Base-by-base conservation (phyloP, 2,113 vertebrate genomes). In the Ranitomeya imitator region DNA sequence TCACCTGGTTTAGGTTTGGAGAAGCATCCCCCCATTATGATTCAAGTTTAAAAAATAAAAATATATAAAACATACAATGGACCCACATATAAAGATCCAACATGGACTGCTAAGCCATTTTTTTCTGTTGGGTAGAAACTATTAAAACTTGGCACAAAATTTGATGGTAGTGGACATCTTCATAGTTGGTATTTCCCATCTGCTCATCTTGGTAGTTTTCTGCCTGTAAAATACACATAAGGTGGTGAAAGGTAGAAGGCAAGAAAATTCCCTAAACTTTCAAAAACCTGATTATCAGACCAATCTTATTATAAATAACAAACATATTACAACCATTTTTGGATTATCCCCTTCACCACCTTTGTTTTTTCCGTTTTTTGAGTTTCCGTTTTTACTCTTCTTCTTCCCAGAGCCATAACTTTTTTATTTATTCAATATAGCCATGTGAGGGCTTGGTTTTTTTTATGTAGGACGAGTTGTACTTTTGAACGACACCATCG, bases 1-100 rank as follows among this genome's bases (percentile, higher is more conserved):
- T 95, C 93, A 97, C 98, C 98, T 98, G 97, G 96, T 92, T 99
- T 99, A 92, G 97, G 96, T 94, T 99, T 99, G 93, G 98, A 99
- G 96, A 99, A 97, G 93, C 98, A 99, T 96, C 98, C 96, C 93
- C 98, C 98, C 98, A 99, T 99, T 95, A 91, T 94, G 95, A 90
- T 93, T 92, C 90, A 90, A 88, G 90, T 89, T 86, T 90, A 88
- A 63, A 54, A 5, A 31, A 54, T 4, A 23, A 77, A 18, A 0
- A 55, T 61, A 59, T 55, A 16, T 61, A 83, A 61, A 57, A 60
- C n/a, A 77, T 7, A 5, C 59, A 55, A 4, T 13, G 79, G 51
- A 80, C 78, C 69, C 21, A 52, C 57, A 67, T 23, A 86, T 63
- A 67, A 52, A 52, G n/a, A 6, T 15, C 52, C 0, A 3, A 0